Conservation (phyloP, 2,797 vertebrate genomes). For the Microhierax caerulescens region DNA sequence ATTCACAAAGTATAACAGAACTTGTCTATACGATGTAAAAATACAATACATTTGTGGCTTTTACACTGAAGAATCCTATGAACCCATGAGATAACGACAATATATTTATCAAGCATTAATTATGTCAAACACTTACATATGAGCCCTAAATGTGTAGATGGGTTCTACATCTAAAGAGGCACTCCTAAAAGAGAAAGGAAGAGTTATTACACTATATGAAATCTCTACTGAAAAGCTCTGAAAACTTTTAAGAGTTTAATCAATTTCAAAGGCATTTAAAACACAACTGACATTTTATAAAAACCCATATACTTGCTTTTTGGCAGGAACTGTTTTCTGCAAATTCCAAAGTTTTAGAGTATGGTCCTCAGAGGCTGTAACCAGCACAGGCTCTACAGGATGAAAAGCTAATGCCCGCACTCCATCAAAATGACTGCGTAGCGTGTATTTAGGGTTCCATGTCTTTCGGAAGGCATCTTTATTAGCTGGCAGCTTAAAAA, state of each 20-base stretch:
- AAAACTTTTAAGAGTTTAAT: not conserved
- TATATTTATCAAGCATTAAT: conserved; percentile 8
- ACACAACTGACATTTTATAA: not conserved
- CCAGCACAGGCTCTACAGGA: conserved; percentile 95
- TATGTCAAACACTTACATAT: conserved; percentile 84
- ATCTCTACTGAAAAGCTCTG: not conserved
- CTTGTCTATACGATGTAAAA: not conserved
- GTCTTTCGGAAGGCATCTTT: conserved; percentile 98
- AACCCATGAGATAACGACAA: not conserved
- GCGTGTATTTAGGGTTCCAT: conserved; percentile 97
- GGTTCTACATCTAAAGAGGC: conserved; percentile 99
- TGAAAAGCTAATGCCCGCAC: conserved; percentile 96
- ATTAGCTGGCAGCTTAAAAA: conserved; percentile 88
- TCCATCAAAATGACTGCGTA: conserved; percentile 97
- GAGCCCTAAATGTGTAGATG: conserved; percentile 97
- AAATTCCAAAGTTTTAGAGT: conserved; percentile 99
- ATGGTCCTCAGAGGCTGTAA: conserved; percentile 98
- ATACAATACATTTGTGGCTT: not conserved
- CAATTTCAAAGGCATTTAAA: not conserved
- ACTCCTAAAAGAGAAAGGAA: conserved; percentile 84
- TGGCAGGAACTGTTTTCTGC: conserved; percentile 98
- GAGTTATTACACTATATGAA: not conserved
- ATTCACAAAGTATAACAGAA: not conserved
- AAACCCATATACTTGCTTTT: conserved; percentile 85
- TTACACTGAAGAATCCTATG: not conserved